These are phyloP conservation scores for Sinosuthora webbiana DNA, from an alignment of 2,113 vertebrate genomes.

Conservation along the genomic window DNA sequence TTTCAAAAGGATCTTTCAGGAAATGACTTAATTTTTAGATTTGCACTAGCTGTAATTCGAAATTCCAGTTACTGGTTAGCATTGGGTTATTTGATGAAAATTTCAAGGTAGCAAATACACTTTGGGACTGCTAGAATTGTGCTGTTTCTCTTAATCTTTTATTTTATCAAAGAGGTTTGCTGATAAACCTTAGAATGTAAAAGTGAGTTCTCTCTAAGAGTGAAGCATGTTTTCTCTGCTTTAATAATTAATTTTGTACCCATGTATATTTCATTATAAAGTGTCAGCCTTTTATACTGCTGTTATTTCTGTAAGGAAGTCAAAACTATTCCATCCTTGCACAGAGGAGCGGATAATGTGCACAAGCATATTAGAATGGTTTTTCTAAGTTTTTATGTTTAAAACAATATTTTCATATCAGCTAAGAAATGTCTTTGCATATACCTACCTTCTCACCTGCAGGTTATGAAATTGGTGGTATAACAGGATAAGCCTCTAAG, in stretches of 20 bases:
- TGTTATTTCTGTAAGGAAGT: background rate
- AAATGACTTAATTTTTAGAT: background rate
- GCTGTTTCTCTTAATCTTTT: background rate
- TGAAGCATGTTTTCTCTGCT: background rate
- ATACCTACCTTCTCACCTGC: background rate
- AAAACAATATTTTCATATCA: background rate
- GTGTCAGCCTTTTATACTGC: background rate
- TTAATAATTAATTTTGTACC: constrained; percentile 31
- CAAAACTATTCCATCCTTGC: background rate
- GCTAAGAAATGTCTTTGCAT: background rate
- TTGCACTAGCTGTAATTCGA: background rate
- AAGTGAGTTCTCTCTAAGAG: background rate
- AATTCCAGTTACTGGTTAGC: background rate
- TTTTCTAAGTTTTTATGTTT: background rate
- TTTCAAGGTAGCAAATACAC: background rate
- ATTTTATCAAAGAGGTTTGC: background rate
- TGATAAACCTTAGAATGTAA: background rate
- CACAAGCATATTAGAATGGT: background rate
- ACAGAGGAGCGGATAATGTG: background rate
- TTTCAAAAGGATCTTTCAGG: background rate
- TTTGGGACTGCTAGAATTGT: background rate
- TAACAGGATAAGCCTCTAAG: background rate
- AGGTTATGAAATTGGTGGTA: background rate
- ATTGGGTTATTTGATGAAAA: background rate
- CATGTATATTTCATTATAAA: constrained; percentile 22